Evolutionary conservation across 2,113 vertebrate genomes (phyloP), one percentile per base, ranked within the genome.

Genomic region (Ranitomeya imitator): DNA sequence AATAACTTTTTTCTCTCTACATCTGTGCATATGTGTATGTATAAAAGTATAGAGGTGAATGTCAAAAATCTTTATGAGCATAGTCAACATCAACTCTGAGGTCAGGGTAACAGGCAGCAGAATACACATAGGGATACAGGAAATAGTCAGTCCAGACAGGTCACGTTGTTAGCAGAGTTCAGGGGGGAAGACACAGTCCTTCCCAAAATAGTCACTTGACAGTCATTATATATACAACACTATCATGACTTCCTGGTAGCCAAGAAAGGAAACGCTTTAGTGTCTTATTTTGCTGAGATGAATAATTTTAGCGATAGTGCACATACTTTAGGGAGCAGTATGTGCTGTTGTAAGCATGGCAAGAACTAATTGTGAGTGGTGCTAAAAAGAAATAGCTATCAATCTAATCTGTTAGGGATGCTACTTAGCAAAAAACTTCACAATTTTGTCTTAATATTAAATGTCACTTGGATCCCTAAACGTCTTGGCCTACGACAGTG

Each of bases 41-140:
- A 45, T 45, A 45, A 45, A 45, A 45, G 37, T 45, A 45, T 45
- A 45, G 5, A 45, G 37, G 37, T 3, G 5, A 45, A 45, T 45
- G 37, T 45, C 37, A 45, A 3, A 45, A 45, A 45, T 45, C 37
- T 45, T 45, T 45, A 45, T 60, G 18, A 60, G 79, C 23, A 60
- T 18, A 81, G 79, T 81, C 45, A 81, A 60, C 6, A 16, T 76
- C 37, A 31, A 10, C 16, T 61, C 15, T 81, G 45, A 71, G 82
- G 82, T 84, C 81, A 83, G 63, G 63, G 55, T 37, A 81, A 18
- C 13, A 81, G 26, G 54, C 55, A 60, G 79, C 23, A 81, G 23
- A 81, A 69, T 84, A 83, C n/a, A 83, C 15, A 69, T 83, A 69
- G 82, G 63, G 82, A 84, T 84, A 84, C 63, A 71, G 63, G 82